These are phyloP conservation scores for Rhyacichthys aspro DNA, from an alignment of 2,797 vertebrate species.

Conservation along the genomic window DNA sequence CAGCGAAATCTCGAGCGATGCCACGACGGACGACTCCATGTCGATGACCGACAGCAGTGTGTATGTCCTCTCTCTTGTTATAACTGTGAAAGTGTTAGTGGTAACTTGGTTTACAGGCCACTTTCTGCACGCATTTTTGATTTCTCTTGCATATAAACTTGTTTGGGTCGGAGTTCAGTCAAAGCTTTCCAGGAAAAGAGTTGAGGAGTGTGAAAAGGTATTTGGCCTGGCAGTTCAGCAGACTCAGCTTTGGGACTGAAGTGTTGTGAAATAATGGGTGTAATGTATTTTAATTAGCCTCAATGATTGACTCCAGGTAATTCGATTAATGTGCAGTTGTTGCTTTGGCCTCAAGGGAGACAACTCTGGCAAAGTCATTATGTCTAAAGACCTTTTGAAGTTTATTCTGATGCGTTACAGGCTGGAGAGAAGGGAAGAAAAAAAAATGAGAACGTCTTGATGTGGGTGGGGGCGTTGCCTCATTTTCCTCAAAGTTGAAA, in stretches of 20 bases:
- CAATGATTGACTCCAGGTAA: slow-evolving; percentile 75
- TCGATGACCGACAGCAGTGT: slow-evolving; percentile 97
- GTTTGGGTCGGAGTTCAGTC: slow-evolving; percentile 46
- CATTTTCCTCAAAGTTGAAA: slow-evolving; percentile 84
- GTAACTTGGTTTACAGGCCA: slow-evolving; percentile 16
- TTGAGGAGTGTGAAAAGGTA: slow-evolving; percentile 51
- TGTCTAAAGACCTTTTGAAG: slow-evolving; percentile 77
- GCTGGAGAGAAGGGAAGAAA: slow-evolving; percentile 50
- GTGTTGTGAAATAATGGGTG: slow-evolving; percentile 54
- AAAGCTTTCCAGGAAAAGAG: slow-evolving; percentile 61
- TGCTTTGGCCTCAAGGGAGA: slow-evolving; percentile 75
- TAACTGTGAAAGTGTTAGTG: not conserved
- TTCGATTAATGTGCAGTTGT: slow-evolving; percentile 81
- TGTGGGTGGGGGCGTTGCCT: slow-evolving; percentile 80
- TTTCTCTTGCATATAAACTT: slow-evolving; percentile 43
- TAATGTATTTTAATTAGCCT: slow-evolving; percentile 74
- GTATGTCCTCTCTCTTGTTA: slow-evolving; percentile 81
- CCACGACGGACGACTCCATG: slow-evolving; percentile 93
- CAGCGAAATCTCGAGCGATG: slow-evolving; percentile 95
- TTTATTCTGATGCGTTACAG: slow-evolving; percentile 74
- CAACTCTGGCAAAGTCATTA: slow-evolving; percentile 77
- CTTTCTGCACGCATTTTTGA: slow-evolving; percentile 37
- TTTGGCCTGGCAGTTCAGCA: slow-evolving; percentile 54
- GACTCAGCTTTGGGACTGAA: slow-evolving; percentile 35
- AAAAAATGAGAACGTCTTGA: slow-evolving; percentile 67